Evolutionary conservation across 2,113 vertebrate genomes (phyloP), one percentile per base, ranked within the genome.

Genomic region (Leucoraja erinaceus): DNA sequence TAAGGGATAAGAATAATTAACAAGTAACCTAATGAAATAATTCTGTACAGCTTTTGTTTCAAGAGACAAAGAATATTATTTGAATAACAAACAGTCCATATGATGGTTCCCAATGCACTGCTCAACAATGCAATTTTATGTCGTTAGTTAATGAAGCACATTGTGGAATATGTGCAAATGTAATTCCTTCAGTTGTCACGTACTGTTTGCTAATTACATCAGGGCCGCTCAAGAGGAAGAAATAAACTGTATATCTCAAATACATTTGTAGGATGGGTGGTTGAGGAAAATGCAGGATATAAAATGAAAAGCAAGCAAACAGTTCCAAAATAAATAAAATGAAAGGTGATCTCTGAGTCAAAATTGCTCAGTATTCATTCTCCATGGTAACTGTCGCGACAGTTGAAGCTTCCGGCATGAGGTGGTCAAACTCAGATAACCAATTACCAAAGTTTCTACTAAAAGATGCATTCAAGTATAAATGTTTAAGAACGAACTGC

Each of bases 341-440:
- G 16, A 76, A 31, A 31, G n/a, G 28, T n/a, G 11, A 5, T 4
- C 11, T 79, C 77, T 38, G 33, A 38, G 31, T 38, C 11, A 91
- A 10, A 90, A 18, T 31, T 63, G 28, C 11, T 14, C 63, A 5
- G 12, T 91, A 72, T 91, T 47, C 33, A 25, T 70, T 72, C 88
- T 47, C 66, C 10, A 25, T 25, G 33, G 20, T 72, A 91, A 91
- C 20, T 72, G 66, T 20, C 18, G 18, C 33, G 22, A 68, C 31
- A 91, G 16, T 61, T 91, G 88, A 70, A 90, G 47, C 88, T 72
- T 91, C 20, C 33, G 20, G 47, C 11, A 70, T 90, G 88, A 61
- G 20, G 25, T 59, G 25, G 56, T 4, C 56, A 84, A n/a, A 81
- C 78, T 47, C 38, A 81, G 31, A 4, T 61, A n/a, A 66, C 33